Evolutionary conservation across 2,113 vertebrate genomes (phyloP), one percentile per base, ranked within the genome.

Genomic region (Sinocyclocheilus grahami): DNA sequence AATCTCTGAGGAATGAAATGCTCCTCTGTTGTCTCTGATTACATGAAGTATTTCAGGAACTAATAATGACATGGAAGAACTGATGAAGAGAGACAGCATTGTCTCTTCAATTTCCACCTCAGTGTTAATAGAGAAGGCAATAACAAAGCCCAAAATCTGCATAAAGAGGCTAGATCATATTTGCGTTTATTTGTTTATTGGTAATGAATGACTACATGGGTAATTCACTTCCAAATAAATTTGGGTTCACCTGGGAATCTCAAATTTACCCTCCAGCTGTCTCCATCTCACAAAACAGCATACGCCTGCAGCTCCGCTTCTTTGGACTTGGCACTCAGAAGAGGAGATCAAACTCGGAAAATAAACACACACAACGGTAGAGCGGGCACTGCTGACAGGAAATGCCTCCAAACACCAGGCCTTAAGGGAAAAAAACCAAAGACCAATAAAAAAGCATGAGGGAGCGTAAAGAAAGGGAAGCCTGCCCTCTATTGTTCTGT

Each of bases 41-140:
- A 37, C 58, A 85, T 72, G 42, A 63, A 87, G 58, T 22, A 22
- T 79, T 71, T 79, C 46, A 79, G 42, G 85, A 72, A 30, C 51
- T 86, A 27, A 60, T 62, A 72, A 82, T 48, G 22, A 10, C 18
- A 30, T 37, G 2, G 27, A 82, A 37, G 60, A 88, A 82, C 22
- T 42, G 71, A 82, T 60, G 62, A 53, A 48, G 30, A 30, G 39
- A 85, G 58, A 37, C 37, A 22, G 33, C n/a, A 24, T 10, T n/a
- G 74, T 72, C 63, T 62, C 24, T 60, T 86, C 88, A 39, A 91
- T 71, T 90, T 87, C 87, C 85, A 87, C 86, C 88, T 91, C 85
- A 86, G 72, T 83, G 88, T 91, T 92, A 93, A 93, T 90, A 89
- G 89, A 92, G 90, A 89, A 90, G 89, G 92, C 90, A 87, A 92